phyloP scores from a whole-genome alignment of 2,888 invertebrate species.

The Epinotia ramella region DNA sequence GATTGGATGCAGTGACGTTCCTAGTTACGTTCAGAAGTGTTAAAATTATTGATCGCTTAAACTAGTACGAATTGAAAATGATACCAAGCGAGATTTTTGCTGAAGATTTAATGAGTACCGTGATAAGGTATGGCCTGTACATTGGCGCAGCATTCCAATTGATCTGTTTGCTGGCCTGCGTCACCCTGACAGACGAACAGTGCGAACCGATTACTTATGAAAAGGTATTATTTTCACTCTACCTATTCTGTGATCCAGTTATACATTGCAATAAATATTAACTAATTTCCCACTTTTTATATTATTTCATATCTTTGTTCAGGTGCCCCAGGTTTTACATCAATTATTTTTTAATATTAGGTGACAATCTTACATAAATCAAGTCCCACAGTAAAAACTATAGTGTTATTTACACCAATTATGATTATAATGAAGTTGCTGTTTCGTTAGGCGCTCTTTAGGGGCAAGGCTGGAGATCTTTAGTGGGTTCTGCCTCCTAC shows the following conservation, averaged over 20 bases:
- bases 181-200: constrained; percentile 89
- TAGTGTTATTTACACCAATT: too few species aligned
- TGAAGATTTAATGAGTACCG: constrained; percentile 89
- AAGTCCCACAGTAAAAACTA: too few species aligned
- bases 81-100: constrained; percentile 83
- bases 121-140: constrained; percentile 92
- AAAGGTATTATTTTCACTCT: constrained; percentile 71
- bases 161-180: constrained; percentile 92
- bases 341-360: too few species aligned
- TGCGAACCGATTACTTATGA: constrained; percentile 79
- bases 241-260: neutral
- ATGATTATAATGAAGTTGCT: too few species aligned
- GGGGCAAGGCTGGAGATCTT: too few species aligned
- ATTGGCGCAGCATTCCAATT: constrained; percentile 95
- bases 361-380: too few species aligned
- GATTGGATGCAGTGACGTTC: neutral
- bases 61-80: constrained; percentile 58
- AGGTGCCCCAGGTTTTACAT: too few species aligned
- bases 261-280: neutral
- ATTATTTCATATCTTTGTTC: neutral
- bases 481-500: too few species aligned
- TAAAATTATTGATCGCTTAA: constrained; percentile 51
- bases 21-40: neutral
- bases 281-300: neutral
- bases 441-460: too few species aligned